These are phyloP conservation scores for Eupristina koningsbergeri DNA, from an alignment of 1,140 invertebrate species.

Conservation along the genomic window DNA sequence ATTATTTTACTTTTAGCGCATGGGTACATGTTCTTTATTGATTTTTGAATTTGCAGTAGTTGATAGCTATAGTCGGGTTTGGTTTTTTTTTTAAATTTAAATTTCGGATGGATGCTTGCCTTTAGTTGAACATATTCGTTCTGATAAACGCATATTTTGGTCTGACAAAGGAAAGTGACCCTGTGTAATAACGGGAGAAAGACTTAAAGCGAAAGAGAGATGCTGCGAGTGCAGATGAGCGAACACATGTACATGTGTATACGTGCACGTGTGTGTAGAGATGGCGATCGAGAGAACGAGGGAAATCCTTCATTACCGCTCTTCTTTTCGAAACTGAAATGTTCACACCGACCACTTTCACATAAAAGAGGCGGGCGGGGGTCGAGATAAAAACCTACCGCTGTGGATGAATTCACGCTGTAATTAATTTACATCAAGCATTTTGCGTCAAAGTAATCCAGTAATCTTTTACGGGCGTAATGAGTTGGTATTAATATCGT, in stretches of 20 bases:
- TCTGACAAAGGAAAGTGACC: no score
- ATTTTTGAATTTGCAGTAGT: no score
- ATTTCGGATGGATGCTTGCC: no score
- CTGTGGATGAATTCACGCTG: neutral
- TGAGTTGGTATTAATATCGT: slow-evolving; percentile 44
- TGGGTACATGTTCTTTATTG: no score
- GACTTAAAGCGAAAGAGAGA: neutral
- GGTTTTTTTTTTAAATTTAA: no score
- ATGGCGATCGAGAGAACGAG: neutral
- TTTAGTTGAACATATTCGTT: no score
- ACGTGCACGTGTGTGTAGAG: neutral
- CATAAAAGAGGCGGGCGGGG: no score
- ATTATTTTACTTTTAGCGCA: no score
- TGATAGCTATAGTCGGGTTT: no score
- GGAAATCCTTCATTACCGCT: slow-evolving; percentile 4
- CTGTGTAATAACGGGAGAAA: neutral
- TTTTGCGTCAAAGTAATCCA: slow-evolving; percentile 38
- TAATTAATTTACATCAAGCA: slow-evolving; percentile 45
- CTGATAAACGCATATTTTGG: slow-evolving; percentile 2
- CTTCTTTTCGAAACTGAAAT: slow-evolving; percentile 1
- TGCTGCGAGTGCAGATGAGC: neutral
- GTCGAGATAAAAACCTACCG: neutral
- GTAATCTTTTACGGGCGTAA: slow-evolving; percentile 42
- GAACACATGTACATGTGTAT: no score
- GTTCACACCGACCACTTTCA: neutral